Base-by-base conservation (phyloP, 2,797 vertebrate species). In the Silurus lanzhouensis region DNA sequence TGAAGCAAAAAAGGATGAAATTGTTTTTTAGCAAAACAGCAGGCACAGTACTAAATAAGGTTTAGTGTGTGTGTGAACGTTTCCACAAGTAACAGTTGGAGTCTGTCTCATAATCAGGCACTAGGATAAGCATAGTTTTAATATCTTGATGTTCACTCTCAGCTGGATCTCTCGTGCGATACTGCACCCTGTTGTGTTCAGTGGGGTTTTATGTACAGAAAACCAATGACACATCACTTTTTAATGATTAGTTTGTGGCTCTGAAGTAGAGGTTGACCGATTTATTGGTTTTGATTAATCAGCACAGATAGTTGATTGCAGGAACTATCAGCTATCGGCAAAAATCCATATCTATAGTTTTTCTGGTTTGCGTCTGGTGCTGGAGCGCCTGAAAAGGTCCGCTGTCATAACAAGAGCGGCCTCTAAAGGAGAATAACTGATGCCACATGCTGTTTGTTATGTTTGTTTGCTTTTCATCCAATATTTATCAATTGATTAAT, bases 31-130 rank as follows among this genome's bases (percentile, higher is more conserved):
- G 22, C 52, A 66, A 64, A 61, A 25, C 77, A 27, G 74, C 12
- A 60, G 22, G 57, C 44, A 19, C 81, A 31, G 60, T 27, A 46
- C 79, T 66, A 81, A 77, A 77, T 58, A 78, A 77, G 6, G 17
- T 38, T 44, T 60, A 71, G 77, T 61, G 58, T 31, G 57, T 71
- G 14, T 79, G 68, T 86, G 82, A 10, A 80, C 82, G 88, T 82
- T 82, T 71, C 66, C 64, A 57, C 2, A 5, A 75, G 76, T 78
- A 61, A 17, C 19, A 44, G 55, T 60, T 80, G 84, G 75, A 84
- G 70, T 81, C 83, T 61, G n/a, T 81, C 55, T 86, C 77, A 88
- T 89, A 89, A 89, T 76, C 67, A 86, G 82, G 81, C 76, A 57
- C 52, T 86, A 83, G 84, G 66, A 75, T 55, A 79, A 74, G 67